Evolutionary conservation across 2,113 vertebrate genomes (phyloP).

Genomic region (Pygoscelis adeliae): DNA sequence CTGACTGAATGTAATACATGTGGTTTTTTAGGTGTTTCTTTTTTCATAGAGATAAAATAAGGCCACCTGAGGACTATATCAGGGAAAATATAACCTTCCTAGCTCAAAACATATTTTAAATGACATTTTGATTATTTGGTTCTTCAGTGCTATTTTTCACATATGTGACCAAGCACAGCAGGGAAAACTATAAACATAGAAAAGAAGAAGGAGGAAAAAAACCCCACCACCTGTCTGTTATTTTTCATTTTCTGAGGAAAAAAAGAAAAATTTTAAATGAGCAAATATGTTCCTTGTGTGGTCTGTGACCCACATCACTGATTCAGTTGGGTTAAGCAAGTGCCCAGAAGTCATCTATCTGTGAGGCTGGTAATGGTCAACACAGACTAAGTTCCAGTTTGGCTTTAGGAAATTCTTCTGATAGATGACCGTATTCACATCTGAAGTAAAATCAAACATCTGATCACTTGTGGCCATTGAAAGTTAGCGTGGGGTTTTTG

Average conservation of each 20-base stretch:
- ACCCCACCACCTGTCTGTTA: neutral
- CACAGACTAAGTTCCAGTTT: neutral
- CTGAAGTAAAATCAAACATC: neutral
- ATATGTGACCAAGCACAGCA: neutral
- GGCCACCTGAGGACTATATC: neutral
- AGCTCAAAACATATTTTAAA: neutral
- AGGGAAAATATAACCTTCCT: neutral
- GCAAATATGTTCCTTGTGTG: fast-evolving
- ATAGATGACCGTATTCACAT: neutral
- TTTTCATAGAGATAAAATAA: neutral
- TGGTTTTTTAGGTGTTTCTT: neutral
- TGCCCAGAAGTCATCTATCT: neutral
- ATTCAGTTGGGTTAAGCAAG: neutral
- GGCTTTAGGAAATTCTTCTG: neutral
- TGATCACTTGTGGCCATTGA: neutral
- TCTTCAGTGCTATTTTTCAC: neutral
- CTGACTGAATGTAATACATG: neutral
- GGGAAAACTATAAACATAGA: neutral
- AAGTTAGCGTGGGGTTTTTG: neutral
- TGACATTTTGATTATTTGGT: neutral
- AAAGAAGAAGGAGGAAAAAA: neutral
- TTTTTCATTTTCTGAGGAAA: neutral
- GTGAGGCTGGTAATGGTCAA: neutral
- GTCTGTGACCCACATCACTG: neutral
- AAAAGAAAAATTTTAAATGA: neutral